Conservation (phyloP, 2,113 vertebrate genomes). For the Aplodontia rufa region DNA sequence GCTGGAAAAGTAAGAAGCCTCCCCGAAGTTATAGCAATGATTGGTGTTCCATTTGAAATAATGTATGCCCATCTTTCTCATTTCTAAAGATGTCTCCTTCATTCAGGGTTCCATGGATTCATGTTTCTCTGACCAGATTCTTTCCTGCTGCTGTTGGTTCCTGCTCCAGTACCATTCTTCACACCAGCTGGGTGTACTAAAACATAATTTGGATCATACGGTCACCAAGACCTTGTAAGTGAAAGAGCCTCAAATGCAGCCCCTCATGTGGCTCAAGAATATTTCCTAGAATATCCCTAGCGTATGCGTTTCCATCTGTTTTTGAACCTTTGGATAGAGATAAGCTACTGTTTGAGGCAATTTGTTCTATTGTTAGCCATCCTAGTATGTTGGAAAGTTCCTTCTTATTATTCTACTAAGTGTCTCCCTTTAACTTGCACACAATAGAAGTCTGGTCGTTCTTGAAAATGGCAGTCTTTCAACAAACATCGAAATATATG, state of each 20-base stretch:
- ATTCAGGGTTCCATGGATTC: not conserved
- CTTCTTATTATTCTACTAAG: not conserved
- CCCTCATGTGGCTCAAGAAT: not conserved
- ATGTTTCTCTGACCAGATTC: rapidly evolving
- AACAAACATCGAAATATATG: not conserved
- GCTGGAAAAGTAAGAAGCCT: not conserved
- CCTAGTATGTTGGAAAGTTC: not conserved
- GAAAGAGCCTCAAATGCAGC: not conserved
- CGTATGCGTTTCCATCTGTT: not conserved
- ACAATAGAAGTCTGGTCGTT: not conserved
- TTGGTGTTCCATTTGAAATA: conserved; percentile 2
- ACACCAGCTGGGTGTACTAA: too few relatives aligned
- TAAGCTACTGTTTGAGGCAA: not conserved
- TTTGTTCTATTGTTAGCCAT: not conserved
- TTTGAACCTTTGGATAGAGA: not conserved
- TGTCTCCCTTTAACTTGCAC: not conserved
- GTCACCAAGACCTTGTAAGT: not conserved
- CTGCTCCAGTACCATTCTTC: not conserved
- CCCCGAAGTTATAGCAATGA: not conserved
- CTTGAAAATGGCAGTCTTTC: not conserved
- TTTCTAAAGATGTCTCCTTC: not conserved
- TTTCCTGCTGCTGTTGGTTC: not conserved
- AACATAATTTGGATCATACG: not conserved
- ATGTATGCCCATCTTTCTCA: not conserved
- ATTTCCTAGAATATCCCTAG: not conserved